Evolutionary conservation across 2,888 invertebrate species (phyloP), one percentile per base, ranked within the genome.

Genomic region (Erpobdella octoculata): DNA sequence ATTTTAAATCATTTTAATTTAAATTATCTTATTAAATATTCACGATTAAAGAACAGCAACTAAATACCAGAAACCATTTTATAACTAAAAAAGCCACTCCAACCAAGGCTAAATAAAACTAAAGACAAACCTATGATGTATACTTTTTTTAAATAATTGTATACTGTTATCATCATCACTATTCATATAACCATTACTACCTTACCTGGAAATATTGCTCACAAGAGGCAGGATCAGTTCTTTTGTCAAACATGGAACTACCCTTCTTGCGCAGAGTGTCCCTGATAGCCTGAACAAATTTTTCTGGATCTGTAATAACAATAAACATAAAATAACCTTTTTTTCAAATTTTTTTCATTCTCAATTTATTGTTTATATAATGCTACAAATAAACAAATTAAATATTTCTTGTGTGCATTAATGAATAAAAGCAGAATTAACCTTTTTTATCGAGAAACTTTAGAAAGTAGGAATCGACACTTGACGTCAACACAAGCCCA

Each of bases 211-310:
- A 97, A 87, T 98, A 98, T 85, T 98, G 97, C 85, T 91, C 91
- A 75, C 97, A 97, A 70, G 97, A 97, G 1, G 95, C 92, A 83
- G 96, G 94, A 83, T 98, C 97, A 33, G 97, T 98, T 80, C 97
- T 88, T 78, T 93, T 91, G 71, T 92, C 91, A 84, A 97, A 96
- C 76, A 92, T 91, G 0, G 95, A 96, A 53, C 76, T 76, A 53
- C 76, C 73, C 9, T 79, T 77, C 66, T 76, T 75, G 72, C 31
- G 28, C 18, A 76, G 89, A 71, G 89, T 87, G 82, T 89, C 89
- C 74, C 87, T 86, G 80, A 91, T 87, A 79, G 89, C 87, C 79
- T 89, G 86, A 82, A 89, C 89, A n/a, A n/a, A n/a, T n/a, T n/a
- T n/a, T n/a, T n/a, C n/a, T n/a, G n/a, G n/a, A n/a, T n/a, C n/a